Evolutionary conservation across 1,140 invertebrate genomes (phyloP).

Genomic region (Coptotermes formosanus): DNA sequence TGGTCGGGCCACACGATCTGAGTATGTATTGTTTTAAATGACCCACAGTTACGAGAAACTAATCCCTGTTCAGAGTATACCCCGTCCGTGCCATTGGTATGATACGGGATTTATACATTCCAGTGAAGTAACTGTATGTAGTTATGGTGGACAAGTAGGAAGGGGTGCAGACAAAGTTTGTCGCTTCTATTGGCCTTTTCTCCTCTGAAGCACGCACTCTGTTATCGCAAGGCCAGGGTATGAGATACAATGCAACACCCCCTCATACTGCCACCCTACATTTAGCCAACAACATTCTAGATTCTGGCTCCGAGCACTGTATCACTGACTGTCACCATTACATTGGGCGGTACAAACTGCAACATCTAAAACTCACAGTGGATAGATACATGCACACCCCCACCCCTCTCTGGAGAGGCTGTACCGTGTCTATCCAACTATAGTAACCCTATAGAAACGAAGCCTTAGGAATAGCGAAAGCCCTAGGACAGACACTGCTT

Average conservation of each 20-base stretch:
- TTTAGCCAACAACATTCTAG: neutral
- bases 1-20: too few species aligned
- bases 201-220: neutral
- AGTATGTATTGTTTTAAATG: too few species aligned
- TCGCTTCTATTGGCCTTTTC: neutral
- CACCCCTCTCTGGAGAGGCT: neutral
- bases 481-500: slow-evolving; percentile 3
- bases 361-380: neutral
- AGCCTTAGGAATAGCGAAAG: neutral
- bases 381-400: neutral
- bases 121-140: neutral
- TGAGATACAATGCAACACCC: too few species aligned
- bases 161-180: neutral
- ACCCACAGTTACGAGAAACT: too few species aligned
- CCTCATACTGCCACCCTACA: neutral
- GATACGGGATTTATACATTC: neutral
- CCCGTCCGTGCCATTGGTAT: neutral
- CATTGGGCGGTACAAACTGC: neutral
- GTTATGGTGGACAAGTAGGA: neutral
- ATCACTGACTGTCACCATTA: neutral
- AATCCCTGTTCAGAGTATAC: neutral
- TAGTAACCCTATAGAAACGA: neutral
- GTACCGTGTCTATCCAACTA: neutral
- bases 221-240: neutral
- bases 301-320: neutral